Evolutionary conservation across 2,888 invertebrate species (phyloP).

Genomic region (Philopedon plagiatum): DNA sequence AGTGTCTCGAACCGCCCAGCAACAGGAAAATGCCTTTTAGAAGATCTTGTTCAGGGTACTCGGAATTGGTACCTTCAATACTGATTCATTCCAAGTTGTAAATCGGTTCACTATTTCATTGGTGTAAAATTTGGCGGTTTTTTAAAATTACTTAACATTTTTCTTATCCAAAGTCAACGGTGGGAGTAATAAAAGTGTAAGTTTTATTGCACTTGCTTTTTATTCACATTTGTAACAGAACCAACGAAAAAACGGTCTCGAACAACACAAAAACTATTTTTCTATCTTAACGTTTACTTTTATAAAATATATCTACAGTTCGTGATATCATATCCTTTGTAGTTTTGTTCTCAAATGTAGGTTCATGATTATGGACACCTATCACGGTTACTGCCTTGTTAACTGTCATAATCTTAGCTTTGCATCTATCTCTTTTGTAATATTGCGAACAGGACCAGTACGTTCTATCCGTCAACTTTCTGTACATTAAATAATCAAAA

Average conservation of each 20-base stretch:
- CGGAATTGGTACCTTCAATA: too few relatives aligned
- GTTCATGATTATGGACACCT: conserved; percentile 53
- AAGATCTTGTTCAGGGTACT: too few relatives aligned
- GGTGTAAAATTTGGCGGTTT: too few relatives aligned
- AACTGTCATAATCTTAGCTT: conserved; percentile 52
- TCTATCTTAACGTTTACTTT: not conserved
- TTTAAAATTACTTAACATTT: too few relatives aligned
- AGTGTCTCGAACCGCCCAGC: too few relatives aligned
- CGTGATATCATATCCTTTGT: not conserved
- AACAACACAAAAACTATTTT: not conserved
- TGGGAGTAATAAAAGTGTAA: too few relatives aligned
- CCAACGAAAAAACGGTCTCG: not conserved
- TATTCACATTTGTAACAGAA: too few relatives aligned
- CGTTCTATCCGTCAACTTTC: conserved; percentile 50
- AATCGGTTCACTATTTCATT: too few relatives aligned
- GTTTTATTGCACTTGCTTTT: too few relatives aligned
- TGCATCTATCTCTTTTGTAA: conserved; percentile 51
- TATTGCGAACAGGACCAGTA: conserved; percentile 56
- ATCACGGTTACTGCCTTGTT: conserved; percentile 49
- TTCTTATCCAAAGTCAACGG: too few relatives aligned
- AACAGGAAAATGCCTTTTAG: too few relatives aligned
- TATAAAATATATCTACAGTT: not conserved
- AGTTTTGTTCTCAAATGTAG: conserved; percentile 33
- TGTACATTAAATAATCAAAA: conserved; percentile 40
- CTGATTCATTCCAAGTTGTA: too few relatives aligned